These are phyloP conservation scores for Solenopsis fugax DNA, from an alignment of 1,140 invertebrate species.

Conservation along the genomic window DNA sequence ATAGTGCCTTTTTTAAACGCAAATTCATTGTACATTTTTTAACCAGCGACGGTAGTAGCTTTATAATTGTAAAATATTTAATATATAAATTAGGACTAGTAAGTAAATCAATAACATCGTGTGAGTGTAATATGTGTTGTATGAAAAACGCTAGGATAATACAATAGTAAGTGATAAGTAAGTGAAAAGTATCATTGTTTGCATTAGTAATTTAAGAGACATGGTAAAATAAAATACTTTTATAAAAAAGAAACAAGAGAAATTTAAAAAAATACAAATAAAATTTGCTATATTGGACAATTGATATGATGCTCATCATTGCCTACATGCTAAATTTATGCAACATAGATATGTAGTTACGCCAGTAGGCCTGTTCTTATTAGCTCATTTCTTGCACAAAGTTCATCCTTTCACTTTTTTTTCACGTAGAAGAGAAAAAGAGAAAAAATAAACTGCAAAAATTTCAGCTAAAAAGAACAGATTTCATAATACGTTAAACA, in stretches of 20 bases:
- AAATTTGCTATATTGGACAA: constrained; percentile 22
- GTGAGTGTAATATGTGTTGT: constrained; percentile 60
- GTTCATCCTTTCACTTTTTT: no score
- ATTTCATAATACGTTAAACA: not conserved
- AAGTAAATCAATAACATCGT: constrained; percentile 27
- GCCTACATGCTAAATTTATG: not conserved
- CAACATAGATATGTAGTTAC: constrained; percentile 12
- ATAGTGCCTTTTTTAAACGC: constrained; percentile 42
- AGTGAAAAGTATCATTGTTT: not conserved
- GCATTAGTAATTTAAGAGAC: constrained; percentile 42
- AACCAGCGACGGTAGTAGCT: constrained; percentile 64
- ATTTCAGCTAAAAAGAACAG: no score
- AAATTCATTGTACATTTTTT: constrained; percentile 63
- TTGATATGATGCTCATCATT: constrained; percentile 19
- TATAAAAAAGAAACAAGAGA: constrained; percentile 34
- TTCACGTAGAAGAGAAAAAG: no score
- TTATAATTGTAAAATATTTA: constrained; percentile 64
- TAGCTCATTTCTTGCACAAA: no score
- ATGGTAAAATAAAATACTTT: constrained; percentile 33
- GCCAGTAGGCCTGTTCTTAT: not conserved
- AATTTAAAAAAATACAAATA: constrained; percentile 31
- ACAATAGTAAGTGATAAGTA: constrained; percentile 32
- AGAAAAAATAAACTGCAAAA: no score
- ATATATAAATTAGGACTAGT: constrained; percentile 52
- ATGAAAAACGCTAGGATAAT: constrained; percentile 57